Conservation (phyloP, 2,888 invertebrate genomes). For the Drosophila falleni region DNA sequence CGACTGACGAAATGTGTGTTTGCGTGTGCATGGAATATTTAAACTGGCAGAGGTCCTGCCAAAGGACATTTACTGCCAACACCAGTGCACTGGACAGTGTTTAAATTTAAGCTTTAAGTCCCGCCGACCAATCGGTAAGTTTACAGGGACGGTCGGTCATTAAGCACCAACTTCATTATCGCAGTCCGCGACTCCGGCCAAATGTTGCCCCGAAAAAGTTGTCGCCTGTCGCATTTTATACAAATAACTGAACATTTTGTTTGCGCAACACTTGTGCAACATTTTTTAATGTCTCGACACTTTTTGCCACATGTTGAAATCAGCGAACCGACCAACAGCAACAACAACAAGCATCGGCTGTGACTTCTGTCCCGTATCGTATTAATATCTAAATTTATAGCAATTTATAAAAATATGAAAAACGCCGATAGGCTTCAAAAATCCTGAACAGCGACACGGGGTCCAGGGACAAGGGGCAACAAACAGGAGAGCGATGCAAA, state of each 20-base stretch:
- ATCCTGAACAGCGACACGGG: slow-evolving; percentile 19
- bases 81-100: slow-evolving; percentile 33
- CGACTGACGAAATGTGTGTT: slow-evolving; percentile 74
- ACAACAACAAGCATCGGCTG: slow-evolving; percentile 32
- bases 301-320: slow-evolving; percentile 78
- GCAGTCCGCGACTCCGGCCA: slow-evolving; percentile 46
- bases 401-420: slow-evolving; percentile 82
- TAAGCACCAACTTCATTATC: slow-evolving; percentile 69
- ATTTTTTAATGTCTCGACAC: slow-evolving; percentile 77
- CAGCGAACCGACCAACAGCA: slow-evolving; percentile 68
- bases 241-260: slow-evolving; percentile 79
- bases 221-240: slow-evolving; percentile 74
- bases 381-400: slow-evolving; percentile 83
- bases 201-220: slow-evolving; percentile 72
- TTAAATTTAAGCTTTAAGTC: slow-evolving; percentile 74
- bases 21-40: slow-evolving; percentile 80
- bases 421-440: slow-evolving; percentile 58
- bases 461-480: slow-evolving; percentile 1
- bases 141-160: slow-evolving; percentile 30
- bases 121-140: not conserved
- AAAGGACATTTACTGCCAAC: slow-evolving; percentile 41
- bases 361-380: slow-evolving; percentile 79
- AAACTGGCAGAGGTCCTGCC: slow-evolving; percentile 46
- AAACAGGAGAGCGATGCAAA: slow-evolving; percentile 50
- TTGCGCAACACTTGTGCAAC: slow-evolving; percentile 76